These are phyloP conservation scores for Sceliomorpha sp. DNA, from an alignment of 2,888 invertebrate genomes.

Conservation along the genomic window DNA sequence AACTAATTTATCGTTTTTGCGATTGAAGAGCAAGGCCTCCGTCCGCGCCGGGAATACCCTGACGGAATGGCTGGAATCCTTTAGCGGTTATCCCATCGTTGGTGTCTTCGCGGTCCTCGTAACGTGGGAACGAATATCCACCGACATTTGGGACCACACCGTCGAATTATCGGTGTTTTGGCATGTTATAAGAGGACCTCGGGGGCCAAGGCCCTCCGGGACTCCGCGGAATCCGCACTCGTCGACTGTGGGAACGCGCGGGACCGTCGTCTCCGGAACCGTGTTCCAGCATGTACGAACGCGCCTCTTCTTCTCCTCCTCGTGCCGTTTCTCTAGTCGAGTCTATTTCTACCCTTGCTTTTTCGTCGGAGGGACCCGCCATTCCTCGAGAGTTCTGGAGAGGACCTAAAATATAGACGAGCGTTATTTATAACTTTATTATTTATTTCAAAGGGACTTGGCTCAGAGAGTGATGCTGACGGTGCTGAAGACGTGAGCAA, in stretches of 20 bases:
- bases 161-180: slow-evolving; percentile 80
- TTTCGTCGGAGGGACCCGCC: too few species aligned
- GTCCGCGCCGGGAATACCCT: slow-evolving; percentile 55
- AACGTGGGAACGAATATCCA: slow-evolving; percentile 77
- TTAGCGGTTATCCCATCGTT: slow-evolving; percentile 64
- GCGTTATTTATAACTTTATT: too few species aligned
- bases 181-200: slow-evolving; percentile 74
- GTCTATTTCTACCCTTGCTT: slow-evolving; percentile 23
- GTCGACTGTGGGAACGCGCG: slow-evolving; percentile 76
- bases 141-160: slow-evolving; percentile 77
- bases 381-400: too few species aligned
- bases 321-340: slow-evolving; percentile 48
- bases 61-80: slow-evolving; percentile 77
- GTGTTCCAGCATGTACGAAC: slow-evolving; percentile 63
- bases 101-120: slow-evolving; percentile 52
- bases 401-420: too few species aligned
- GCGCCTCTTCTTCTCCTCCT: slow-evolving; percentile 52
- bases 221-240: slow-evolving; percentile 74
- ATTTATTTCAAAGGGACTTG: too few species aligned
- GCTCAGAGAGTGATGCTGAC: too few species aligned
- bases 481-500: too few species aligned
- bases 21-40: slow-evolving; percentile 67
- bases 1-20: slow-evolving; percentile 79
- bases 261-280: slow-evolving; percentile 63
- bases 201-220: slow-evolving; percentile 52